Conservation (phyloP, 1,140 invertebrate species). For the Brachionus manjavacas region DNA sequence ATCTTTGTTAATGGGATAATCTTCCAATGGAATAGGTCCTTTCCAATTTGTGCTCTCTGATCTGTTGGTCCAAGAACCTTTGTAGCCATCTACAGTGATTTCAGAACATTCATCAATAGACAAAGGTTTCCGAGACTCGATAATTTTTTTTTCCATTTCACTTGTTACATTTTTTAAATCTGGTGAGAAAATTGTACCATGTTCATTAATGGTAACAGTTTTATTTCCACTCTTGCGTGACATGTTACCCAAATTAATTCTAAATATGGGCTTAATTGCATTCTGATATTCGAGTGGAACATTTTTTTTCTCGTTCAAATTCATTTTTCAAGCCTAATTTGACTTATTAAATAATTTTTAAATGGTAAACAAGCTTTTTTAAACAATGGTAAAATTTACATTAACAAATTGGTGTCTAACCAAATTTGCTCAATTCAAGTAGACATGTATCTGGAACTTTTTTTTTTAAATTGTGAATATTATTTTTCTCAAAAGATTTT, state of each 20-base stretch:
- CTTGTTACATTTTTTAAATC: not conserved
- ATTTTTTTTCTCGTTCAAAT: not conserved
- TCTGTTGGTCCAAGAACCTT: not conserved
- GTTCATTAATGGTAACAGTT: not conserved
- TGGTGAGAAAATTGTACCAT: not conserved
- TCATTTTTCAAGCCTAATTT: not conserved
- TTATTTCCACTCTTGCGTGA: not conserved
- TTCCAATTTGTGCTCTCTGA: not conserved
- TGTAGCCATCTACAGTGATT: not conserved
- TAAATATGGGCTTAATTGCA: not conserved
- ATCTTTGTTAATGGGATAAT: conserved; percentile 33
- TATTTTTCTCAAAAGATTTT: not conserved
- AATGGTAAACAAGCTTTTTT: not conserved
- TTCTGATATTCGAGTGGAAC: not conserved
- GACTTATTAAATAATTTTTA: not conserved
- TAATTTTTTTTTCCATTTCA: not conserved
- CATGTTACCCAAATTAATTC: not conserved
- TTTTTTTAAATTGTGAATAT: not conserved
- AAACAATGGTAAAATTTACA: not conserved
- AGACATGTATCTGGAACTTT: not conserved
- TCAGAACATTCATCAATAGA: not conserved
- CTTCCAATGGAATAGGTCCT: not conserved
- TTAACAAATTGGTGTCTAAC: not conserved
- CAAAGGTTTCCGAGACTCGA: not conserved
- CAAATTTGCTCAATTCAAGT: not conserved